Conservation (phyloP, 2,113 vertebrate species). For the Mohoua ochrocephala region DNA sequence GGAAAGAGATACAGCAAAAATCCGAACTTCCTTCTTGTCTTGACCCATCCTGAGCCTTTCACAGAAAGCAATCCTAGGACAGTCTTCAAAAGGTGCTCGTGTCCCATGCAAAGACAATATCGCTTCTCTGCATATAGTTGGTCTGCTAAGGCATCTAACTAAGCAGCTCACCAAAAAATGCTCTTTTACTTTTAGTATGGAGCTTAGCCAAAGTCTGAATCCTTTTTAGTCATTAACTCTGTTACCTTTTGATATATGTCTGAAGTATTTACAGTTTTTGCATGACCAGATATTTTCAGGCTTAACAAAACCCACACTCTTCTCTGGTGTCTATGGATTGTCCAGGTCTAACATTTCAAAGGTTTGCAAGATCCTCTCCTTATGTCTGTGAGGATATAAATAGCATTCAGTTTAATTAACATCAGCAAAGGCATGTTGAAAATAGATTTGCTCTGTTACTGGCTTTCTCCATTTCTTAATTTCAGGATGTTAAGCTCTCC, state of each 20-base stretch:
- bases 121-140: background rate
- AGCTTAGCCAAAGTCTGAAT: background rate
- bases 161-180: background rate
- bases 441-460: background rate
- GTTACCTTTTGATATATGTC: background rate
- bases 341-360: conserved; percentile 8
- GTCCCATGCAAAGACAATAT: background rate
- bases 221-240: background rate
- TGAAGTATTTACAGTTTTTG: conserved; percentile 8
- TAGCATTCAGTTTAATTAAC: background rate
- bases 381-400: background rate
- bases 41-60: background rate
- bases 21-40: background rate
- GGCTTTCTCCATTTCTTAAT: background rate
- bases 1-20: background rate
- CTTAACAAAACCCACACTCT: background rate
- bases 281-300: background rate
- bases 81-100: background rate
- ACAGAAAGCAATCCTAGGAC: background rate
- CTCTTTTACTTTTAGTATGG: background rate
- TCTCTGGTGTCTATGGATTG: background rate
- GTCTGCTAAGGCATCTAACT: background rate
- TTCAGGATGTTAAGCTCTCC: background rate
- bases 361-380: background rate
- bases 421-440: background rate